Evolutionary conservation across 2,888 invertebrate genomes (phyloP).

Genomic region (Epirrhoe alternata): DNA sequence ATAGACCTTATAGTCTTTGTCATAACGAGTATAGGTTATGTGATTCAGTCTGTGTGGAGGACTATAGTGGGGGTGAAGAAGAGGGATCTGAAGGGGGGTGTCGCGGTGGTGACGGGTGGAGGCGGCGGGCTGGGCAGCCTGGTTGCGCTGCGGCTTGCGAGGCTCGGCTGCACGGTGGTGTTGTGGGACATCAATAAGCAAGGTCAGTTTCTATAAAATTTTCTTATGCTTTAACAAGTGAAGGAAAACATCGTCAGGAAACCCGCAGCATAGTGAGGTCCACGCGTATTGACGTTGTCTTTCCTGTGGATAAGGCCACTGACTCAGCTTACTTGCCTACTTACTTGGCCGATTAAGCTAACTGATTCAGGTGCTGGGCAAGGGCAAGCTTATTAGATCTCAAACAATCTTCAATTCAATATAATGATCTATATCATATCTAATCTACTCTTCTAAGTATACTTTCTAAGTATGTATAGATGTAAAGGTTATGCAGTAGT

Average conservation of each 20-base stretch:
- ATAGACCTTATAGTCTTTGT: conserved; percentile 85
- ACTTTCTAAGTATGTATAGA: too few relatives aligned
- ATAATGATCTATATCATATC: too few relatives aligned
- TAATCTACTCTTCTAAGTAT: too few relatives aligned
- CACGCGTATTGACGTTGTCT: too few relatives aligned
- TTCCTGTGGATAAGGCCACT: too few relatives aligned
- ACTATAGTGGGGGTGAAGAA: conserved; percentile 86
- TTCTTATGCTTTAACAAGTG: not conserved
- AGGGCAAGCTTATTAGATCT: too few relatives aligned
- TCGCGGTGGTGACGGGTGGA: conserved; percentile 95
- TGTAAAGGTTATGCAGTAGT: too few relatives aligned
- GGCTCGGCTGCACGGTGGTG: conserved; percentile 91
- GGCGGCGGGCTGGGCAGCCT: conserved; percentile 94
- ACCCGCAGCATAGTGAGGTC: too few relatives aligned
- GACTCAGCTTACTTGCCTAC: too few relatives aligned
- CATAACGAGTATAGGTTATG: conserved; percentile 74
- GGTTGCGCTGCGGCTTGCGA: conserved; percentile 89
- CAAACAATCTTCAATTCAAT: too few relatives aligned
- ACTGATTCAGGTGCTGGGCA: too few relatives aligned
- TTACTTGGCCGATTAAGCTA: too few relatives aligned
- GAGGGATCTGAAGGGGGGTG: conserved; percentile 90
- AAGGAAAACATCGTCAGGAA: not conserved
- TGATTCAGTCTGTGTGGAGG: conserved; percentile 85
- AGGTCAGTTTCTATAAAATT: conserved; percentile 81
- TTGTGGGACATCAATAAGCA: conserved; percentile 95